Evolutionary conservation across 2,113 vertebrate species (phyloP).

Genomic region (Micronycteris hirsuta): DNA sequence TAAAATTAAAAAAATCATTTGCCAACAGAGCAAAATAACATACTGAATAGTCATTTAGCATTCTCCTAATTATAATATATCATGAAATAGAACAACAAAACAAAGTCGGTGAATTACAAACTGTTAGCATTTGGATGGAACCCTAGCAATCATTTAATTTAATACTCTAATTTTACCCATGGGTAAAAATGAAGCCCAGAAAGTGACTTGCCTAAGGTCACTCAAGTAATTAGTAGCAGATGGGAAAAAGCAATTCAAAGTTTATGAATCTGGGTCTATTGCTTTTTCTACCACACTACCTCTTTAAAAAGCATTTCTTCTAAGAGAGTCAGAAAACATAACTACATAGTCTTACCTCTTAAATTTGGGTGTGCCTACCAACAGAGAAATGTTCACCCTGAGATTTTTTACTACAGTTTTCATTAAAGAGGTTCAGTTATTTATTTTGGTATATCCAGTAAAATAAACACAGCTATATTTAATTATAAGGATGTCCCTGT

Average conservation of each 20-base stretch:
- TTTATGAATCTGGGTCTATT: background rate
- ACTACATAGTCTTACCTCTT: background rate
- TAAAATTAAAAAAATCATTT: background rate
- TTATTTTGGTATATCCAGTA: background rate
- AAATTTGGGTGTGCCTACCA: slow-evolving; percentile 13
- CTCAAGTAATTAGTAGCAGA: background rate
- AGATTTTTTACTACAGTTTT: slow-evolving; percentile 44
- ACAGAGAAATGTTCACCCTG: slow-evolving; percentile 3
- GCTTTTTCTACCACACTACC: background rate
- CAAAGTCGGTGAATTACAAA: background rate
- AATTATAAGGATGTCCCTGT: background rate
- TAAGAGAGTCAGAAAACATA: background rate
- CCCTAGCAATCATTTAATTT: background rate
- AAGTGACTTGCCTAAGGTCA: background rate
- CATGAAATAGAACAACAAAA: background rate
- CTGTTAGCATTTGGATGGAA: background rate
- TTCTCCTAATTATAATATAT: background rate
- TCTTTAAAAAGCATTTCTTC: background rate
- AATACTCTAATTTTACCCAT: background rate
- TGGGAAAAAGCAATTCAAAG: background rate
- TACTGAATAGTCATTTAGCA: background rate
- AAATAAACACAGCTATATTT: background rate
- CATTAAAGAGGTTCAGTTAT: slow-evolving; percentile 38
- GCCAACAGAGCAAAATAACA: background rate
- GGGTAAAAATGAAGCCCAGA: background rate